A percentile compares a stretch with the other conserved stretches of the same genome.
Conservation (phyloP, 2,797 vertebrate species). For the Danio choprae region DNA sequence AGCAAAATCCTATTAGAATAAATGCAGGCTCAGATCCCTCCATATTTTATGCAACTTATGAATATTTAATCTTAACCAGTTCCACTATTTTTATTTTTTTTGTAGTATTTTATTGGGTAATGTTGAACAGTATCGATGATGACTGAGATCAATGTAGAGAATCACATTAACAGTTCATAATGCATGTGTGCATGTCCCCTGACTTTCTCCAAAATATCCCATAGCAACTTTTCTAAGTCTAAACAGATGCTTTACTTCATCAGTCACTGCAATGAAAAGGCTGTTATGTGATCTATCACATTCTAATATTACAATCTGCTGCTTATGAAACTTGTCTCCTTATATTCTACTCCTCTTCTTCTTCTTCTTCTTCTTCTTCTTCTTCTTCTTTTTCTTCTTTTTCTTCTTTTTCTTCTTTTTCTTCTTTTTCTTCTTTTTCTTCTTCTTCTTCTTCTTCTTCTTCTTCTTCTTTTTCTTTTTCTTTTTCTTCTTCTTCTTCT, state of each 20-base stretch:
- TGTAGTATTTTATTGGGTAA: not conserved
- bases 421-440: too few species aligned
- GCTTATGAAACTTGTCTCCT: too few species aligned
- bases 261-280: not conserved
- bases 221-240: not conserved
- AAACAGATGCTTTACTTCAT: not conserved
- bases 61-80: not conserved
- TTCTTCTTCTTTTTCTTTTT: too few species aligned
- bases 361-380: too few species aligned
- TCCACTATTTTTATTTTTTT: not conserved
- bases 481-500: too few species aligned
- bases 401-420: too few species aligned
- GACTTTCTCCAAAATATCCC: not conserved
- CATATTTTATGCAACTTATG: not conserved
- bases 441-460: too few species aligned
- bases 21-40: too few species aligned
- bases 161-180: slow-evolving; percentile 6
- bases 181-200: not conserved
- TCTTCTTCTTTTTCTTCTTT: too few species aligned
- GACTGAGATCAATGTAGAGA: not conserved
- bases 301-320: too few species aligned
- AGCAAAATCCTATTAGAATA: too few species aligned
- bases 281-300: not conserved
- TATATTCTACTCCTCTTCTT: too few species aligned
- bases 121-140: not conserved